These are phyloP conservation scores for Danionella cerebrum DNA, from an alignment of 2,113 vertebrate species.

Conservation along the genomic window DNA sequence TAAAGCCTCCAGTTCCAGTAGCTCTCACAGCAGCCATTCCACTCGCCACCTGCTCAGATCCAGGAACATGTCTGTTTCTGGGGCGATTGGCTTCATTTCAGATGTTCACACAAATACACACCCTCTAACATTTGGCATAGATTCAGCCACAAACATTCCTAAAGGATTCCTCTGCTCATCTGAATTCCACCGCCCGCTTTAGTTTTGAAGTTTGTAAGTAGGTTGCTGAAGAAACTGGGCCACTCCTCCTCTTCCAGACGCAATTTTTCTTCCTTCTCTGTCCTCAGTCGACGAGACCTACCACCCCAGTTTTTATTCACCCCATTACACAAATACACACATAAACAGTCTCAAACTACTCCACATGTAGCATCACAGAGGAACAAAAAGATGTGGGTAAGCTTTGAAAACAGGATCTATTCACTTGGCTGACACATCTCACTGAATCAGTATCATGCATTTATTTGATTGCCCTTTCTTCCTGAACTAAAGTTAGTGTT, in stretches of 20 bases:
- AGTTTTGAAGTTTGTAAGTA: constrained; percentile 45
- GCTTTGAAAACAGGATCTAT: not conserved
- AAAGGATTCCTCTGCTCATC: constrained; percentile 43
- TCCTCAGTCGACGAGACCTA: constrained; percentile 19
- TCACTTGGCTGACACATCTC: not conserved
- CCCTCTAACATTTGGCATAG: constrained; percentile 32
- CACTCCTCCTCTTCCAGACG: constrained; percentile 30
- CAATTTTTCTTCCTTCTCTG: constrained; percentile 25
- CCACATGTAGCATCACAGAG: not conserved
- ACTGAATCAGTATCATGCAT: not conserved
- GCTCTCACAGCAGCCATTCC: not conserved
- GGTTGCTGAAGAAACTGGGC: constrained; percentile 42
- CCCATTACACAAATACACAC: constrained; percentile 26
- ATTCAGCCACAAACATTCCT: constrained; percentile 36
- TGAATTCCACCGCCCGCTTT: constrained; percentile 36
- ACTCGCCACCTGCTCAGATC: constrained; percentile 6
- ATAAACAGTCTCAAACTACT: not conserved
- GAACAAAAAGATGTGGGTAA: constrained; percentile 2
- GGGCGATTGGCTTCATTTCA: constrained; percentile 22
- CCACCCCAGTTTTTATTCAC: constrained; percentile 31
- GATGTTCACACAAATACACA: not conserved
- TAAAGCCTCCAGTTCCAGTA: not conserved
- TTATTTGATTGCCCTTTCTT: too few species aligned
- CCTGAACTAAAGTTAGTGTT: too few species aligned
- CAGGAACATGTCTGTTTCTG: constrained; percentile 1